These are phyloP conservation scores for Eleginops maclovinus DNA, from an alignment of 2,113 vertebrate genomes.

Conservation along the genomic window DNA sequence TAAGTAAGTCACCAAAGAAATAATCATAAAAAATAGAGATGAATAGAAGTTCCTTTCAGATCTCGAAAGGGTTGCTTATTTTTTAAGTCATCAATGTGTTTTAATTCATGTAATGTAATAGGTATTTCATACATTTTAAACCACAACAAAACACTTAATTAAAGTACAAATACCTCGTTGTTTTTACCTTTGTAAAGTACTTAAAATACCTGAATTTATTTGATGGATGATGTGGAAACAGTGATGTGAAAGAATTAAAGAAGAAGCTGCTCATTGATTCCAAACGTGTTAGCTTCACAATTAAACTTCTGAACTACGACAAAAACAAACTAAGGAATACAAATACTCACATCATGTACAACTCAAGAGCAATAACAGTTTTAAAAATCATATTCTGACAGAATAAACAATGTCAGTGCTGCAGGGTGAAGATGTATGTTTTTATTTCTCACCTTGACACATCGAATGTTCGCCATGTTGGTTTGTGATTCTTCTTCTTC, in stretches of 20 bases:
- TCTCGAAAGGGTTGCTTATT: too few relatives aligned
- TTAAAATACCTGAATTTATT: background rate
- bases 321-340: background rate
- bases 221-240: too few relatives aligned
- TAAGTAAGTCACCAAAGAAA: too few relatives aligned
- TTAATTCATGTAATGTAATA: too few relatives aligned
- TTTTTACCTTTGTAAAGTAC: background rate
- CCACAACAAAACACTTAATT: background rate
- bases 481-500: background rate
- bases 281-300: background rate
- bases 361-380: fast-evolving
- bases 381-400: fast-evolving
- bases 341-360: fast-evolving
- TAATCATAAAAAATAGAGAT: too few relatives aligned
- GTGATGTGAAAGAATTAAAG: too few relatives aligned
- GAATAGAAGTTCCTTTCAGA: too few relatives aligned
- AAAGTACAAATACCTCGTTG: background rate
- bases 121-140: too few relatives aligned
- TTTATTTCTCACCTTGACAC: constrained; percentile 83
- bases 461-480: constrained; percentile 85
- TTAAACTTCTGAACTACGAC: constrained; percentile 6
- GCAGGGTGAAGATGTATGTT: background rate
- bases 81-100: too few relatives aligned
- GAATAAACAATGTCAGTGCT: fast-evolving
- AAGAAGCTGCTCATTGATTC: too few relatives aligned